Evolutionary conservation across 2,797 vertebrate species (phyloP), one percentile per base, ranked within the genome.

Genomic region (Hydrophis major): DNA sequence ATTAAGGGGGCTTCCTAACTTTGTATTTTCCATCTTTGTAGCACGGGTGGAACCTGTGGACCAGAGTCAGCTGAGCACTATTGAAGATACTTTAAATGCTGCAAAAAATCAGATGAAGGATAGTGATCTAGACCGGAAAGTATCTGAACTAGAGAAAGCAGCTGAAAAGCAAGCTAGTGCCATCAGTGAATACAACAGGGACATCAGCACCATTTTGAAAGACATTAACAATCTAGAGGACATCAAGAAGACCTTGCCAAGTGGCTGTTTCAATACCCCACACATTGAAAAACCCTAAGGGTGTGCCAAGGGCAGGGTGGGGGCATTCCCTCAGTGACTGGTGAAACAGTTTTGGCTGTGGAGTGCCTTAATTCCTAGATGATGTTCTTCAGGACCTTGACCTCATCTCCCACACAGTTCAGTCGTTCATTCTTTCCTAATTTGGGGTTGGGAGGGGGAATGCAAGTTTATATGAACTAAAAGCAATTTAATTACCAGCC

Each of bases 221-320:
- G 99, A 99, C 98, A 99, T 99, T 95, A 96, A 78, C 96, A 99
- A 99, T 97, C 98, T 99, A 91, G 98, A 99, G 27, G 99, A 99
- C 97, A 99, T 99, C 98, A 99, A 98, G 98, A 99, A 98, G 95
- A 99, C 99, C 87, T 97, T 99, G 96, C 99, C 99, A 0, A 97
- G 98, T 0, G 99, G 99, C 97, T 99, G 99, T 97, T 99, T 99
- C 97, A 99, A 99, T 97, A 99, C 99, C 94, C 98, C 98, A 22
- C 98, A 98, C 94, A 98, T 99, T 89, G 99, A 99, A 97, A 98
- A 97, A 95, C 98, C 99, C 95, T 99, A 98, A 97, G 93, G 91
- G 95, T 93, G 87, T 0, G 0, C 93, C 93, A 50, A 95, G 95
- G 97, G 94, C 59, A 86, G 94, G 96, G 91, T 53, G 96, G 90